phyloP scores from a whole-genome alignment of 1,140 invertebrate genomes.

The Drosophila biarmipes region DNA sequence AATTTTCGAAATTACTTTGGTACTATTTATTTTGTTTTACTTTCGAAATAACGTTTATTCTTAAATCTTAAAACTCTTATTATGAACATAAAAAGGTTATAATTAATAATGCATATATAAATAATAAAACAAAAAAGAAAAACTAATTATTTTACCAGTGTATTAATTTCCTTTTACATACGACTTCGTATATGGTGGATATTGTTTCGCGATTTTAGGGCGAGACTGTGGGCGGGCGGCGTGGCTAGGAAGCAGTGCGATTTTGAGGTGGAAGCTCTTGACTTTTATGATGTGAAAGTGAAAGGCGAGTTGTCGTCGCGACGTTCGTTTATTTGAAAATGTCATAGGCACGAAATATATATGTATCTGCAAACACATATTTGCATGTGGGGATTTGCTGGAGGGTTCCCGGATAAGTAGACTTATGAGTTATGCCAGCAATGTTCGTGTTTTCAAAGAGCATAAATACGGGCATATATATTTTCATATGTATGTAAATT shows the following conservation, averaged over 20 bases:
- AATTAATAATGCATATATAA: no score
- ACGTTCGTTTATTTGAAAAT: conserved; percentile 69
- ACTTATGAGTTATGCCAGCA: conserved; percentile 54
- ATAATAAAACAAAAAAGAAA: no score
- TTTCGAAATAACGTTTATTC: no score
- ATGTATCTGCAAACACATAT: conserved; percentile 25
- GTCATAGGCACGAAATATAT: conserved; percentile 41
- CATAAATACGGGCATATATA: conserved; percentile 30
- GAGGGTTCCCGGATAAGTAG: conserved; percentile 26
- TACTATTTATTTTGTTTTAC: no score
- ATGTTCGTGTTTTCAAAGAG: conserved; percentile 52
- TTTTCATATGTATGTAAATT: conserved; percentile 44
- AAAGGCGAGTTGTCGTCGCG: conserved; percentile 59
- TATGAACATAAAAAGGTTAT: no score
- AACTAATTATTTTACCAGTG: not conserved
- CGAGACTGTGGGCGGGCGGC: not conserved
- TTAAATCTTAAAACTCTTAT: no score
- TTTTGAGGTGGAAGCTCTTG: conserved; percentile 38
- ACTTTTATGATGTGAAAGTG: conserved; percentile 62
- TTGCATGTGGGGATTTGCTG: conserved; percentile 39
- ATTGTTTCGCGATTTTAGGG: conserved; percentile 46
- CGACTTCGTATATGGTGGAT: conserved; percentile 34
- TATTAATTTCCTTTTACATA: conserved; percentile 2
- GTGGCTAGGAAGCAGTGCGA: conserved; percentile 30
- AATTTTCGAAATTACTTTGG: no score